phyloP scores from a whole-genome alignment of 2,113 vertebrate genomes.

The Carollia perspicillata region DNA sequence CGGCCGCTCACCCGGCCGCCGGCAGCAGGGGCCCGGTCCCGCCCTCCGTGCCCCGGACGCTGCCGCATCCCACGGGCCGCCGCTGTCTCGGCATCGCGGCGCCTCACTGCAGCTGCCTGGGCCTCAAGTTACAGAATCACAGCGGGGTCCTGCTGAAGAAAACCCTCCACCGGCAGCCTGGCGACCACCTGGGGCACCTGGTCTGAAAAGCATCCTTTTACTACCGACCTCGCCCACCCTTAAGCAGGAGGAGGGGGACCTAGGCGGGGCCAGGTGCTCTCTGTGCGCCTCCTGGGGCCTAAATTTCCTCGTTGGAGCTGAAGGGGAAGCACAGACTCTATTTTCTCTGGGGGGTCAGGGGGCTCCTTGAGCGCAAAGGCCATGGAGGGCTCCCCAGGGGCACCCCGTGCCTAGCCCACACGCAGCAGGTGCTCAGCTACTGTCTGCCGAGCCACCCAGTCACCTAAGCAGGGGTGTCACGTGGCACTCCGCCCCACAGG shows the following conservation, averaged over 20 bases:
- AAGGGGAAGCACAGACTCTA: background rate
- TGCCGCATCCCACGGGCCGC: background rate
- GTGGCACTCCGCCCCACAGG: background rate
- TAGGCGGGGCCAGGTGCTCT: background rate
- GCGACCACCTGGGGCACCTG: fast-evolving
- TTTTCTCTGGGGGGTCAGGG: background rate
- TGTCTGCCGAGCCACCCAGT: background rate
- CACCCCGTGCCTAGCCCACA: fast-evolving
- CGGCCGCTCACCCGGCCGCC: background rate
- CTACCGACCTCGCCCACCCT: too few relatives aligned
- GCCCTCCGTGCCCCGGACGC: background rate
- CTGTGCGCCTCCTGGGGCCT: background rate
- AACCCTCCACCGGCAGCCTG: background rate
- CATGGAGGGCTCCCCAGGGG: fast-evolving
- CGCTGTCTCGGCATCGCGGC: background rate
- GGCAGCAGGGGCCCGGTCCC: background rate
- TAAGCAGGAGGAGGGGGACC: too few relatives aligned
- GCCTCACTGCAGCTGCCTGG: background rate
- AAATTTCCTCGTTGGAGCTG: background rate
- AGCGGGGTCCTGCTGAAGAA: background rate
- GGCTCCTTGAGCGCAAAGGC: background rate
- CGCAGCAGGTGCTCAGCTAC: background rate
- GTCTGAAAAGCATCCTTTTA: background rate
- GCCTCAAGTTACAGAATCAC: background rate
- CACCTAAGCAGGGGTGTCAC: background rate